Percentiles rank a stretch among this genome's conserved stretches.
Evolutionary conservation across 1,140 invertebrate genomes (phyloP).

Genomic region (Hylyphantes graminicola): DNA sequence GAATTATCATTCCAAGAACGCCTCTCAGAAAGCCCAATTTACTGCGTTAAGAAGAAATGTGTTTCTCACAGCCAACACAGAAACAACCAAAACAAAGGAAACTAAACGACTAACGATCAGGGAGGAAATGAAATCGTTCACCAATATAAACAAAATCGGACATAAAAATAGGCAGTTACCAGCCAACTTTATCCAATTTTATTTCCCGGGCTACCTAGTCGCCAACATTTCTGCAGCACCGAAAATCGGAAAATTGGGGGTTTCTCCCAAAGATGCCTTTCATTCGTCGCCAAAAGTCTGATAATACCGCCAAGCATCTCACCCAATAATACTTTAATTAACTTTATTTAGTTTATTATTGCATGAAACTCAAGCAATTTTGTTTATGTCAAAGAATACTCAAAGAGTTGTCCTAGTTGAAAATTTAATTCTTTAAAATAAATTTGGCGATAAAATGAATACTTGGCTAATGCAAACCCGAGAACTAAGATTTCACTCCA

Average conservation of each 20-base stretch:
- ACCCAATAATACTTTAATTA: too few species aligned
- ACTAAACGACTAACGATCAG: constrained; percentile 27
- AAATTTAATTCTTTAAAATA: too few species aligned
- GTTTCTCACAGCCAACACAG: neutral
- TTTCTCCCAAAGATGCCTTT: too few species aligned
- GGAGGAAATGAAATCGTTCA: constrained; percentile 32
- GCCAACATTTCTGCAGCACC: constrained; percentile 1
- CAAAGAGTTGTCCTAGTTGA: too few species aligned
- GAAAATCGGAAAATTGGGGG: neutral
- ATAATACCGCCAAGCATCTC: too few species aligned
- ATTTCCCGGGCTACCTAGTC: constrained; percentile 34
- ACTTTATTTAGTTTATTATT: too few species aligned
- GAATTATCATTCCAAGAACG: neutral
- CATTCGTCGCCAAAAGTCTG: too few species aligned
- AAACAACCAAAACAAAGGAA: constrained; percentile 7
- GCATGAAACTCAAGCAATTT: too few species aligned
- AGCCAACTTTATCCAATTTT: constrained; percentile 52
- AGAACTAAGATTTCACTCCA: too few species aligned
- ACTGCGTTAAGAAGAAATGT: neutral
- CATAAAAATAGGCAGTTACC: constrained; percentile 34
- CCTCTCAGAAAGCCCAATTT: neutral
- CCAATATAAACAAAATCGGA: constrained; percentile 35
- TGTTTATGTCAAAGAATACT: too few species aligned
- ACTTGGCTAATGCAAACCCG: too few species aligned
- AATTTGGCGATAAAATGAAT: too few species aligned